Percentiles rank a stretch among this genome's conserved stretches.
Evolutionary conservation across 2,888 invertebrate species (phyloP).

Genomic region (Agriopis aurantiaria): DNA sequence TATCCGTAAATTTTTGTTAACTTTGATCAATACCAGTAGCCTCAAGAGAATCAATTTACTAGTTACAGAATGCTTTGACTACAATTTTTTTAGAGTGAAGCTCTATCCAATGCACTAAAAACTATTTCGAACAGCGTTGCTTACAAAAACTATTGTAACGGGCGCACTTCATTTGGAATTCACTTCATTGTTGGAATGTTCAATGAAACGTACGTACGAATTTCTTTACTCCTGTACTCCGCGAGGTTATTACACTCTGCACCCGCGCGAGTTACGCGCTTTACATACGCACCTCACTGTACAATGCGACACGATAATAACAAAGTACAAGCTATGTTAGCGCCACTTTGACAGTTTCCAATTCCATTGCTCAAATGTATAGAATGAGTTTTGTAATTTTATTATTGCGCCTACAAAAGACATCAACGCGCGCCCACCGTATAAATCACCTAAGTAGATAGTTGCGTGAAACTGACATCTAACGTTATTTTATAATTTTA

Average conservation of each 20-base stretch:
- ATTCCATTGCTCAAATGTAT: too few relatives aligned
- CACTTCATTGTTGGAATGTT: conserved; percentile 39
- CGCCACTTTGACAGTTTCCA: too few relatives aligned
- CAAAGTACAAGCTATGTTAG: too few relatives aligned
- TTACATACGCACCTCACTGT: conserved; percentile 41
- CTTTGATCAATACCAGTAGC: too few relatives aligned
- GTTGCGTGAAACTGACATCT: not conserved
- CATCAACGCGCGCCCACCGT: conserved; percentile 33
- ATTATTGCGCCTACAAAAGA: conserved; percentile 21
- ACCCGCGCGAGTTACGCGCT: conserved; percentile 55
- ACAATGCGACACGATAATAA: not conserved
- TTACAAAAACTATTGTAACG: conserved; percentile 40
- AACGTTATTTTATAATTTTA: not conserved
- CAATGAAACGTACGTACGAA: conserved; percentile 42
- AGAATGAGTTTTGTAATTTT: not conserved
- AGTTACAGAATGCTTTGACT: not conserved
- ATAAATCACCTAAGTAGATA: not conserved
- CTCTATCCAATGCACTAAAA: conserved; percentile 1
- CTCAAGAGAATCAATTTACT: too few relatives aligned
- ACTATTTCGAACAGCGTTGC: conserved; percentile 7
- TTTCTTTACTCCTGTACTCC: conserved; percentile 42
- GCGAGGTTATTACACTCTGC: conserved; percentile 76
- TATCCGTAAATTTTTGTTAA: too few relatives aligned
- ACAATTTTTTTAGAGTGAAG: too few relatives aligned
- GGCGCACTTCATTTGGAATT: conserved; percentile 32